Base-by-base conservation (phyloP, 2,113 vertebrate genomes). In the Hippocampus comes region DNA sequence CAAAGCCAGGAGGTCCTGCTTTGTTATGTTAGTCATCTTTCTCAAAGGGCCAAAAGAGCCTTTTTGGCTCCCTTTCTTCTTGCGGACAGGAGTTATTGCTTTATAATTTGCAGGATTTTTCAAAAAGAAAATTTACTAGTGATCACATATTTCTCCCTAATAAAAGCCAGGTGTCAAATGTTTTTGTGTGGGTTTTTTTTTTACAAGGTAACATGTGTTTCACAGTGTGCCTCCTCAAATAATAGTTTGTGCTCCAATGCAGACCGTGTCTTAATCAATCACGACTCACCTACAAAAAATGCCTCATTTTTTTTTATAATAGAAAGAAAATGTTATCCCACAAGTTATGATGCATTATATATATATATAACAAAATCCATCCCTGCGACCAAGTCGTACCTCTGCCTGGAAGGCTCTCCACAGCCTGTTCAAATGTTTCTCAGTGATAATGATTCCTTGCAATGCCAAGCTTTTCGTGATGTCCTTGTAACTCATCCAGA, bases 1-100 rank as follows among this genome's bases (percentile, higher is more conserved):
- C 83, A 89, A 82, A 90, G 89, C 86, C 86, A 87, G 87, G 84
- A 90, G 83, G 83, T 90, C 84, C 87, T 81, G 79, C 82, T 89
- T 89, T 91, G 90, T 90, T 88, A 86, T 89, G 83, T 86, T 89
- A 86, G 88, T 83, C 82, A 82, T 89, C 78, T 84, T 86, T 86
- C 85, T 87, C 86, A 75, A 79, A 84, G 74, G 72, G 71, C 84
- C 64, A 78, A 43, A 51, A 66, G 72, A 81, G 79, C 56, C 30
- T 78, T 79, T 79, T 79, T 76, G 42, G 48, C 57, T 77, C 71
- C 67, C 27, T 57, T 72, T 30, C 67, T 71, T 70, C 69, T 34
- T 17, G 23, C 63, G 15, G n/a, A 70, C 55, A 42, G 53, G 42
- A 70, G 68, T 71, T 77, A 70, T 79, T 87, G 51, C 72, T 53